Evolutionary conservation across 2,888 invertebrate species (phyloP).

Genomic region (Phorcus lineatus): DNA sequence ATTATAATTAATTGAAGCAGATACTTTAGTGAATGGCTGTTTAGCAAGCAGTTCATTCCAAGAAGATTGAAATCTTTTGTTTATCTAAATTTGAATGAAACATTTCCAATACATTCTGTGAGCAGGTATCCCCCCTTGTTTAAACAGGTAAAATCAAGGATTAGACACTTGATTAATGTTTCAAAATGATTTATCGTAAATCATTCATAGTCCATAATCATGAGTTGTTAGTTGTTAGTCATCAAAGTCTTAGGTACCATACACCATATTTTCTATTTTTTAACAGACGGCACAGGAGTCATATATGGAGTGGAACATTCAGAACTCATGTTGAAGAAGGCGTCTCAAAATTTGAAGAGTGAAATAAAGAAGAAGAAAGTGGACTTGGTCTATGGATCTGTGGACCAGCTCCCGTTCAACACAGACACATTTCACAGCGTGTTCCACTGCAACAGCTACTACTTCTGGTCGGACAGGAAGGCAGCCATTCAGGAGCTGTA

Average conservation of each 20-base stretch:
- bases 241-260: too few relatives aligned
- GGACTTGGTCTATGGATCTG: slow-evolving; percentile 46
- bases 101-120: too few relatives aligned
- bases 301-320: slow-evolving; percentile 66
- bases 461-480: slow-evolving; percentile 66
- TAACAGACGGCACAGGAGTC: slow-evolving; percentile 60
- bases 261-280: slow-evolving; percentile 16
- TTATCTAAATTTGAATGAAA: too few relatives aligned
- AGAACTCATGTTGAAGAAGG: slow-evolving; percentile 52
- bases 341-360: slow-evolving; percentile 36
- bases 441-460: slow-evolving; percentile 69
- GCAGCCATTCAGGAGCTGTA: slow-evolving; percentile 52
- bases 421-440: slow-evolving; percentile 60
- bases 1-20: too few relatives aligned
- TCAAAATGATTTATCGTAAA: too few relatives aligned
- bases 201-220: too few relatives aligned
- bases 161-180: too few relatives aligned
- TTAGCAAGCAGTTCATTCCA: not conserved
- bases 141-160: too few relatives aligned
- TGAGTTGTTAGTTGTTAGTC: too few relatives aligned
- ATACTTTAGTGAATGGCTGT: too few relatives aligned
- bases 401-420: slow-evolving; percentile 56
- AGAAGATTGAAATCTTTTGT: not conserved
- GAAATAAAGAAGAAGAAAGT: slow-evolving; percentile 56
- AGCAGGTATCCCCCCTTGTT: too few relatives aligned